Percentiles rank a stretch among this genome's conserved stretches.
These are phyloP conservation scores for Lates japonicus DNA, from an alignment of 2,797 vertebrate species.

Conservation along the genomic window DNA sequence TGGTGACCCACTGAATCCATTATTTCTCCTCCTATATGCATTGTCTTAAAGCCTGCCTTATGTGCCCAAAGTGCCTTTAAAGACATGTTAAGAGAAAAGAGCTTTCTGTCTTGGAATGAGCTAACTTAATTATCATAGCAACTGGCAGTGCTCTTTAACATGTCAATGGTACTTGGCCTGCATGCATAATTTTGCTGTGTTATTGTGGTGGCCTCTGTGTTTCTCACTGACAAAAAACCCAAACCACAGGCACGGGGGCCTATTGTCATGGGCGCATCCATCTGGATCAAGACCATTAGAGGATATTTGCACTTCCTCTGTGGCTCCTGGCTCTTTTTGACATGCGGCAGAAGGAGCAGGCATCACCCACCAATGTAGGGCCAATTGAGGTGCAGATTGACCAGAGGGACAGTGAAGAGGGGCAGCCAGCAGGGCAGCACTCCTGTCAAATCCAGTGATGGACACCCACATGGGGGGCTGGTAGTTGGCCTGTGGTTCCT, in stretches of 20 bases:
- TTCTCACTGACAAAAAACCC: conserved; percentile 81
- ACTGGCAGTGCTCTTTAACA: conserved; percentile 85
- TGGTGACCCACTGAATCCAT: conserved; percentile 77
- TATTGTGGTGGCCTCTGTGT: conserved; percentile 85
- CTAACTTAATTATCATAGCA: conserved; percentile 87
- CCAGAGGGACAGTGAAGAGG: conserved; percentile 78
- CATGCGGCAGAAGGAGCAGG: conserved; percentile 85
- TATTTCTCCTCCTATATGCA: conserved; percentile 65
- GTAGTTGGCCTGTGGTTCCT: conserved; percentile 63
- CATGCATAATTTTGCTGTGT: conserved; percentile 89
- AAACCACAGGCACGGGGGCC: conserved; percentile 84
- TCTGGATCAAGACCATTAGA: conserved; percentile 89
- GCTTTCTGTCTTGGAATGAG: conserved; percentile 79
- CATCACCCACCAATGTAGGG: conserved; percentile 80
- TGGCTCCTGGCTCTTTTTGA: conserved; percentile 86
- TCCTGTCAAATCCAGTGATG: conserved; percentile 84
- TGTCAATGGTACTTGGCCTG: conserved; percentile 86
- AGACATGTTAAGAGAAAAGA: conserved; percentile 81
- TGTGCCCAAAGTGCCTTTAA: conserved; percentile 77
- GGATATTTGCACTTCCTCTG: conserved; percentile 91
- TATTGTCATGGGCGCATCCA: conserved; percentile 90
- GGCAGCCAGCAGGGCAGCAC: conserved; percentile 77
- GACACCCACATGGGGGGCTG: conserved; percentile 80
- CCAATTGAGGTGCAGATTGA: conserved; percentile 88
- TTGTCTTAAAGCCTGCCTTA: conserved; percentile 80